Evolutionary conservation across 2,888 invertebrate species (phyloP).

Genomic region (Eupithecia insigniata): DNA sequence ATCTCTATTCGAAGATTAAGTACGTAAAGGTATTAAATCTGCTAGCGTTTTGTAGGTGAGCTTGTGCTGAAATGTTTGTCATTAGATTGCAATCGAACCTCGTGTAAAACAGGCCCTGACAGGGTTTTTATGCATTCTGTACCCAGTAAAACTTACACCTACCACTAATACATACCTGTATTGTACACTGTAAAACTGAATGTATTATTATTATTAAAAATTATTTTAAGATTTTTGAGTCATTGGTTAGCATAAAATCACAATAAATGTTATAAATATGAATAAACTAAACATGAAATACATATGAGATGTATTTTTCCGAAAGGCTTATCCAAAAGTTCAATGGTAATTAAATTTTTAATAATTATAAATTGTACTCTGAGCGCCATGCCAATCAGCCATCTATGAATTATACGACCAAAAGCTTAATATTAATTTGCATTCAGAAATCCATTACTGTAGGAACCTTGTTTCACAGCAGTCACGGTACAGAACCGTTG

Average conservation of each 20-base stretch:
- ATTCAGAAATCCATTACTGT: slow-evolving; percentile 37
- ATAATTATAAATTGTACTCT: not conserved
- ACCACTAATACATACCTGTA: too few species aligned
- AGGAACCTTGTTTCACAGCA: slow-evolving; percentile 36
- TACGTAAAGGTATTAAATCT: not conserved
- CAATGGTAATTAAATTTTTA: not conserved
- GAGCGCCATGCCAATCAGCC: not conserved
- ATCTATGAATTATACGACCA: slow-evolving; percentile 28
- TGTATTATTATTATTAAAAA: too few species aligned
- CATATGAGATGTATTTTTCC: not conserved
- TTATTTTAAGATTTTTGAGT: too few species aligned
- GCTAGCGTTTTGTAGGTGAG: not conserved
- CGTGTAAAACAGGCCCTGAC: not conserved
- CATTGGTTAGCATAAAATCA: too few species aligned
- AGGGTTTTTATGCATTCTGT: too few species aligned
- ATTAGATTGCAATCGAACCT: not conserved
- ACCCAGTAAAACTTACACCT: too few species aligned
- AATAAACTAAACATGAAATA: too few species aligned
- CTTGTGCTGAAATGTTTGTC: not conserved
- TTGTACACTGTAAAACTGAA: too few species aligned
- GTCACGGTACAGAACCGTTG: slow-evolving; percentile 38
- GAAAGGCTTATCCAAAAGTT: not conserved
- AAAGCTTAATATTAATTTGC: slow-evolving; percentile 38
- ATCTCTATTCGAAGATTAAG: not conserved
- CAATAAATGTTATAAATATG: too few species aligned